Evolutionary conservation across 1,140 invertebrate genomes (phyloP), one percentile per base, ranked within the genome.

Genomic region (Eupristina koningsbergeri): DNA sequence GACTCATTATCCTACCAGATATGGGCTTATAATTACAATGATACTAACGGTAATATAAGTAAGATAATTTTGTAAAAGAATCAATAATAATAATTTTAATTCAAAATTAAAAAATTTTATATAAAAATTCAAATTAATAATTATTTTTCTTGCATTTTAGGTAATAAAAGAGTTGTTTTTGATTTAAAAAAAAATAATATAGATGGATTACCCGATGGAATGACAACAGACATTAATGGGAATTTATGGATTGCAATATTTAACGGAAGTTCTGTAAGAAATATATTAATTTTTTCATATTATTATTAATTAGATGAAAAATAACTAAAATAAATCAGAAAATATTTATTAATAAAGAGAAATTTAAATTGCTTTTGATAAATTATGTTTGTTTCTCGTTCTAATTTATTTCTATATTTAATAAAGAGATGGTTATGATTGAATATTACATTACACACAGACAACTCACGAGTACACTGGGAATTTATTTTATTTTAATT

Each of bases 1-100:
- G 96, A 97, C 89, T 94, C 96, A 3, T 93, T 94, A 19, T 95
- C 95, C 13, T 92, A 91, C 73, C 93, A 94, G 87, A 93, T 97
- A 45, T 93, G 94, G 63, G 93, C 93, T 47, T 98, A 95, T 87
- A 94, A 97, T 86, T 92, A 95, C 15, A 90, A 93, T 6, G 9
- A 83, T 0, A 74, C 77, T 3, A 86, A 79, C 36, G 89, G 89
- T 80, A 80, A 47, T 61, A 90, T 92, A 91, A 94, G 95, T 94
- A 86, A 88, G 86, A 75, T 50, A 19, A 19, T 19, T 7, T 22
- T 31, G 11, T 53, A 15, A 75, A 31, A 1, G 26, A 45, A n/a
- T 74, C 17, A 45, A 47, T 74, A 29, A n/a, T 47, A 8, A 45
- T 3, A 17, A 7, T 47, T 26, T 86, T 41, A 26, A 22, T 1